A percentile compares a stretch with the other conserved stretches of the same genome.
Conservation (phyloP, 1,140 invertebrate genomes). For the Neodiprion virginianus region DNA sequence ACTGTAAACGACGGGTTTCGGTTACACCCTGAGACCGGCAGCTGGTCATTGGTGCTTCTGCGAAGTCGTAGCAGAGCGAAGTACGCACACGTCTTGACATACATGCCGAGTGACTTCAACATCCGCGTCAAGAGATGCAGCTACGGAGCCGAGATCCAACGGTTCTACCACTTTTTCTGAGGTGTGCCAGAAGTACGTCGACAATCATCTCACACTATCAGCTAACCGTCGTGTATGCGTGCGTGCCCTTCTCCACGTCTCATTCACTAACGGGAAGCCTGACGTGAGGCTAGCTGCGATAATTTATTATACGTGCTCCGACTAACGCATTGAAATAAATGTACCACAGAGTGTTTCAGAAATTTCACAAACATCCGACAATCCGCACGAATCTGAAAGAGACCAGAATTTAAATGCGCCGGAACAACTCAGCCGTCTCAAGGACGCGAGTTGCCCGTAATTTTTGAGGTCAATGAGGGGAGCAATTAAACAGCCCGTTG, state of each 20-base stretch:
- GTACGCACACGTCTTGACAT: too few relatives aligned
- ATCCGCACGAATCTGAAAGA: too few relatives aligned
- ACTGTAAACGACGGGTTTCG: too few relatives aligned
- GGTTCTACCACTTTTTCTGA: slow-evolving; percentile 2
- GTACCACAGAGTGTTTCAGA: too few relatives aligned
- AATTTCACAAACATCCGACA: too few relatives aligned
- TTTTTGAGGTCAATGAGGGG: background rate
- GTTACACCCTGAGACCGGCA: background rate
- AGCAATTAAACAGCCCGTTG: too few relatives aligned
- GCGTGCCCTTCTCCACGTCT: background rate
- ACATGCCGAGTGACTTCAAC: background rate
- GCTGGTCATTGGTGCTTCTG: background rate
- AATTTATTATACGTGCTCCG: slow-evolving; percentile 42
- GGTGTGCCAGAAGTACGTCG: background rate
- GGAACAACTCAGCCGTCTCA: background rate
- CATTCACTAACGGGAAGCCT: slow-evolving; percentile 46
- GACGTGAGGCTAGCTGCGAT: slow-evolving; percentile 40
- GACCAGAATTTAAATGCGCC: too few relatives aligned
- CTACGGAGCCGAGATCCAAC: background rate
- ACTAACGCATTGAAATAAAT: too few relatives aligned
- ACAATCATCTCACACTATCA: slow-evolving; percentile 3
- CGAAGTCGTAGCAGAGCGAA: background rate
- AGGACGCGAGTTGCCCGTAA: background rate
- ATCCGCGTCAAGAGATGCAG: background rate
- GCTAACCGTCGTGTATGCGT: background rate